Evolutionary conservation across 2,113 vertebrate genomes (phyloP), one percentile per base, ranked within the genome.

Genomic region (Corynorhinus townsendii): DNA sequence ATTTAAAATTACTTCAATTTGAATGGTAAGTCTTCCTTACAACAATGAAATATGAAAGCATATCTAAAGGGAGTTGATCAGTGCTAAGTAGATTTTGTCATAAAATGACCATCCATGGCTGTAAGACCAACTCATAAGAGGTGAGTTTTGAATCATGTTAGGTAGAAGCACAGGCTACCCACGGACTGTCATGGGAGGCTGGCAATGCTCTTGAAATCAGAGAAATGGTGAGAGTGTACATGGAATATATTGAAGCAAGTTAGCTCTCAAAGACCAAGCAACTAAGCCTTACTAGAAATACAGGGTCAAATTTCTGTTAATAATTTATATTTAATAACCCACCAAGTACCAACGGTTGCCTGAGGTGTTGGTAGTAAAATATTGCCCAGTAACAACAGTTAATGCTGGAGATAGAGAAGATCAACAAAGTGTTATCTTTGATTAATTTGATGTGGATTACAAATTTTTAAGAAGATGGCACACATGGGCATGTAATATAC

Each of bases 1-100:
- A 52, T 47, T 89, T 85, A 62, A 86, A 91, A 43, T 76, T 2
- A 64, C 49, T 47, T 85, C 91, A 56, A 92, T 80, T 69, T 71
- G 43, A 92, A 84, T 28, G 54, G 30, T 26, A 62, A 5, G 35
- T 76, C 2, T 80, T 80, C 4, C 12, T 75, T 71, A 54, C 85
- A 86, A 54, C 9, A 54, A 22, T 19, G 0, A 45, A 89, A 89
- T 86, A 62, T 40, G 10, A 88, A 91, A 85, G 30, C 1, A 7
- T n/a, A 96, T 52, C n/a, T 52, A 68, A 62, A 62, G 4, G 19
- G 4, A 26, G 6, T 68, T 16, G 2, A 88, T 15, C 12, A 69
- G n/a, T 49, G 40, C 1, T 86, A 47, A 81, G 52, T 47, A 3
- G 1, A 59, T 79, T 88, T 72, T 93, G 11, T 66, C 28, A 59